These are phyloP conservation scores for Sander lucioperca DNA, from an alignment of 2,113 vertebrate genomes.

Conservation along the genomic window DNA sequence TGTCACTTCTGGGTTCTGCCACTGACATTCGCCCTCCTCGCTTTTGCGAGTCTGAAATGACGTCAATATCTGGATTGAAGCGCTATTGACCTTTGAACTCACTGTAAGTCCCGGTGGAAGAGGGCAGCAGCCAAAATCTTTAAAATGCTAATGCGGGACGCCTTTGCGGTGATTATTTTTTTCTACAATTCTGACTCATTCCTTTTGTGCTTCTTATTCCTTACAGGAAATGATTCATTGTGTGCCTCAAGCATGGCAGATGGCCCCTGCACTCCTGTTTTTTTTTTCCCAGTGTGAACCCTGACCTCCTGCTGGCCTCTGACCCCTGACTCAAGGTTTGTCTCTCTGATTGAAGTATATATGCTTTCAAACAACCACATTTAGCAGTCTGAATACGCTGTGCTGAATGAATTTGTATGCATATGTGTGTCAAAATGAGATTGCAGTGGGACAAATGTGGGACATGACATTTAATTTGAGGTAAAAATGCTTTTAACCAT, in stretches of 20 bases:
- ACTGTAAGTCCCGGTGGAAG: background rate
- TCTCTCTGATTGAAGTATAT: background rate
- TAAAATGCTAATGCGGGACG: conserved; percentile 40
- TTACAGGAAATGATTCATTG: conserved; percentile 26
- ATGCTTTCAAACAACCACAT: conserved; percentile 9
- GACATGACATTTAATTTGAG: conserved; percentile 20
- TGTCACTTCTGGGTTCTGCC: background rate
- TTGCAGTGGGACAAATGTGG: conserved; percentile 1
- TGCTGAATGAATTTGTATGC: background rate
- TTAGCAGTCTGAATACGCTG: background rate
- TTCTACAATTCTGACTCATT: background rate
- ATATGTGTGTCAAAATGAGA: conserved; percentile 15
- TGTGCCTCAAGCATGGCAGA: conserved; percentile 49
- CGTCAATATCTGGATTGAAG: background rate
- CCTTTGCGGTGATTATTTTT: background rate
- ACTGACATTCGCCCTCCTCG: background rate
- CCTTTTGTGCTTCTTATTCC: conserved; percentile 1
- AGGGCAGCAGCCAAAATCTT: conserved; percentile 5
- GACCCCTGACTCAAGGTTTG: conserved; percentile 15
- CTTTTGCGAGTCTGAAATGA: background rate
- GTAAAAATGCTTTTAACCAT: background rate
- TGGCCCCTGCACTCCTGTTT: conserved; percentile 37
- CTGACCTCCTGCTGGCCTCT: conserved; percentile 52
- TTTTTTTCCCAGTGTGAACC: conserved; percentile 34
- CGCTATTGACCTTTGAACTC: conserved; percentile 12